Percentiles rank a stretch among this genome's conserved stretches.
Conservation (phyloP, 2,797 vertebrate species). For the Allobates femoralis region DNA sequence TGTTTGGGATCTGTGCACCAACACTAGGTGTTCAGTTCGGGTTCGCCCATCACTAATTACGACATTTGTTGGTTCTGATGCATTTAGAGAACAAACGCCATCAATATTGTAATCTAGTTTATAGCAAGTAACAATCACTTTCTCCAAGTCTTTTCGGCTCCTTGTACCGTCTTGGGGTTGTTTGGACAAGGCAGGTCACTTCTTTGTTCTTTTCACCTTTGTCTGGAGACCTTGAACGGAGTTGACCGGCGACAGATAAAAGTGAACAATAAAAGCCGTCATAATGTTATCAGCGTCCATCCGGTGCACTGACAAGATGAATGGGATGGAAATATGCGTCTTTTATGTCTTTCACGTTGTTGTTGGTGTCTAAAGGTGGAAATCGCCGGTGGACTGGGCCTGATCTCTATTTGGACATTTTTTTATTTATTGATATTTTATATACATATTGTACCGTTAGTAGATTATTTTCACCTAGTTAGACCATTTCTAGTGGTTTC, state of each 20-base stretch:
- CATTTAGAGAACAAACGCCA: neutral
- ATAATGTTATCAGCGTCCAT: conserved; percentile 46
- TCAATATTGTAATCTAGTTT: neutral
- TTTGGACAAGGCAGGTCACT: neutral
- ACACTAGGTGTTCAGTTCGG: too few relatives aligned
- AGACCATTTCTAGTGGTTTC: too few relatives aligned
- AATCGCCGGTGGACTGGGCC: neutral
- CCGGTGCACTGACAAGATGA: neutral
- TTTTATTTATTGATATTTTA: conserved; percentile 45
- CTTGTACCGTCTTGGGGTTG: neutral
- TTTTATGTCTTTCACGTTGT: neutral
- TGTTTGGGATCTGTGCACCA: too few relatives aligned
- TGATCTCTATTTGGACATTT: conserved; percentile 19
- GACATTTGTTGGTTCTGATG: neutral
- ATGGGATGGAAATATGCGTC: conserved; percentile 13
- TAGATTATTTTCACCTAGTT: neutral
- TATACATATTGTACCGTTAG: neutral
- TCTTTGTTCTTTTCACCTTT: conserved; percentile 35
- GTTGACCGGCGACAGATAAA: conserved; percentile 11
- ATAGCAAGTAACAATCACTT: neutral
- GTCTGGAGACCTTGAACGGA: conserved; percentile 13
- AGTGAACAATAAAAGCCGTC: conserved; percentile 30
- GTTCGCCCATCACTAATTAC: too few relatives aligned
- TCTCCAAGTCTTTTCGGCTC: neutral
- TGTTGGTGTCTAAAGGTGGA: neutral